Base-by-base conservation (phyloP, 2,113 vertebrate species). In the Edolisoma coerulescens region DNA sequence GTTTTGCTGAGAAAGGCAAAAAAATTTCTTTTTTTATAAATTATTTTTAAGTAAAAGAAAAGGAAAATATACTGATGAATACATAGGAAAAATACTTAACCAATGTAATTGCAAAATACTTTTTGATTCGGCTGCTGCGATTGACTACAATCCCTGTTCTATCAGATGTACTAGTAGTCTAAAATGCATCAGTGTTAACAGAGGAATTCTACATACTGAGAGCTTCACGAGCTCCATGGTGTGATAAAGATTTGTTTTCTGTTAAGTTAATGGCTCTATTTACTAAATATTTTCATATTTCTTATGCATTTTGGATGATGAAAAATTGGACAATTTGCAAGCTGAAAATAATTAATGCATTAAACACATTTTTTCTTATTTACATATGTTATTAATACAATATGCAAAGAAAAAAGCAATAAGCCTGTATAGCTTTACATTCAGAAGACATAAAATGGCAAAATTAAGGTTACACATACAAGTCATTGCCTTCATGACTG, bases 261-360 rank as follows among this genome's bases (percentile, higher is more conserved):
- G 77, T 82, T 96, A 97, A 97, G 92, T 95, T 93, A 96, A 97
- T 94, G 22, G 37, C 90, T 68, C 77, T 97, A 76, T 96, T 96
- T 97, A 84, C 60, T 87, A 96, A 96, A 87, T 95, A 97, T 97
- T 97, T 97, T 61, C 67, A 95, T 96, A 95, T 93, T 96, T 81
- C 54, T 92, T 96, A 41, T 63, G 35, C 18, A 68, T 86, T 92
- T 87, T 77, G 11, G 19, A 88, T 94, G 4, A 65, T 92, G 42
- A 95, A 97, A 94, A 93, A 76, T 41, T 74, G 12, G 17, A 35
- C 24, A 84, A 87, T 96, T 84, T 95, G 26, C 41, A 93, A 84
- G 19, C 12, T 91, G 73, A 93, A 97, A 95, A 90, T 92, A 95
- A 96, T 71, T 26, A 22, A 90, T 59, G 61, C 10, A 80, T 33